Base-by-base conservation (phyloP, 1,140 invertebrate species). In the Drosophila nebulosa region DNA sequence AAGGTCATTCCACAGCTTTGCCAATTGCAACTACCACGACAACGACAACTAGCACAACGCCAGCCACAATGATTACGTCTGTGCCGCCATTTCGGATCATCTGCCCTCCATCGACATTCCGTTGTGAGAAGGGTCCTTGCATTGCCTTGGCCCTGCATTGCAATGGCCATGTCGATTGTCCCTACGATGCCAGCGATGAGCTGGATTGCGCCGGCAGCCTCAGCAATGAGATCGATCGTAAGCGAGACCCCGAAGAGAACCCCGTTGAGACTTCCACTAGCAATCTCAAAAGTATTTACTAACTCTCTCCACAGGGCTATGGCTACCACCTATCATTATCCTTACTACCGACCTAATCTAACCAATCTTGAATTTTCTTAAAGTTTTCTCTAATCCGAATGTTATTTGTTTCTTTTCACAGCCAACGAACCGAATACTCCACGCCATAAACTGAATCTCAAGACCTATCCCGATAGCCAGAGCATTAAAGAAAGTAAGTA, bases 401-500 rank as follows among this genome's bases (percentile, higher is more conserved):
- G 9, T 18, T 39, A 14, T 26, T 5, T 4, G 24, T 27, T 3
- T 67, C 4, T 6, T 21, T 65, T 35, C 22, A 3, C 52, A 80
- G 78, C 36, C 3, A 16, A 30, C 4, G 65, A 83, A 0, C 24
- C 22, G 1, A 50, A 16, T 2, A 9, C 30, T 3, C 70, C 62
- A 36, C 83, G 81, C 26, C 68, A 39, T 27, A 74, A 83, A 32
- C 14, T 86, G 60, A 93, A 94, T 53, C 90, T 97, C 55, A 95
- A 93, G 90, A 96, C 96, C 0, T 96, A 96, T 90, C 96, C 96
- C 4, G 91, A 91, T 24, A 93, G 94, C 36, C 96, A 97, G 92
- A 94, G 93, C 30, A 95, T 97, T 42, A 95, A 96, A 94, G 94
- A 96, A 94, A 95, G 96, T 97, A 92, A 95, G 95, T 95, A 80